Conservation (phyloP, 2,113 vertebrate species). For the Brachyhypopomus gauderio region DNA sequence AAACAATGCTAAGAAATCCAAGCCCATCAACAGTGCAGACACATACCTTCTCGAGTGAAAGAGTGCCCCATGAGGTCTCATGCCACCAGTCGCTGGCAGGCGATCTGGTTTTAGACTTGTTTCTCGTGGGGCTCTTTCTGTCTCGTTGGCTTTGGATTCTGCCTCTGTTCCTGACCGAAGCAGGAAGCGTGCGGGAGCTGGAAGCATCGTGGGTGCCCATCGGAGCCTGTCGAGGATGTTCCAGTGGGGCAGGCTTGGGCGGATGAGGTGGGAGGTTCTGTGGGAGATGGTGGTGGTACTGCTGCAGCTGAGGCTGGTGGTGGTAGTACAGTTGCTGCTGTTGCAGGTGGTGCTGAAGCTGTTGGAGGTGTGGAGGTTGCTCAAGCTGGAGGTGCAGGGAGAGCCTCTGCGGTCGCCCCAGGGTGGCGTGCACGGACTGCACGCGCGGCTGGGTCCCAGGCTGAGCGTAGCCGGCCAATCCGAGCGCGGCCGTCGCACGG, state of each 20-base stretch:
- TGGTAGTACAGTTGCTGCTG: conserved; percentile 45
- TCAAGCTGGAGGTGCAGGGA: conserved; percentile 51
- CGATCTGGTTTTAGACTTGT: conserved; percentile 77
- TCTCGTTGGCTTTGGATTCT: conserved; percentile 79
- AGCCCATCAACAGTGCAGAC: not conserved
- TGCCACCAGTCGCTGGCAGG: conserved; percentile 68
- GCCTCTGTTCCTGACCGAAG: conserved; percentile 70
- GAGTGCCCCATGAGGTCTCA: conserved; percentile 72
- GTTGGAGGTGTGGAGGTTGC: conserved; percentile 44
- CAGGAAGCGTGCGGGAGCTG: conserved; percentile 76
- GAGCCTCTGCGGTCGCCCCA: conserved; percentile 58
- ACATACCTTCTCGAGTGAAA: conserved; percentile 67
- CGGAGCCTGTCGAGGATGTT: conserved; percentile 48
- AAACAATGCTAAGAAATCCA: not conserved
- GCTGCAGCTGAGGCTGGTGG: conserved; percentile 53
- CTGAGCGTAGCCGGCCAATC: conserved; percentile 48
- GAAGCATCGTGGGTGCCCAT: conserved; percentile 54
- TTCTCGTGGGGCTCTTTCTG: conserved; percentile 85
- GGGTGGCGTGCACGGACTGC: conserved; percentile 65
- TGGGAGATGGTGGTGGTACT: conserved; percentile 42
- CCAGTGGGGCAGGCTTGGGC: conserved; percentile 57
- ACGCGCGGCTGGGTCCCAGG: conserved; percentile 47
- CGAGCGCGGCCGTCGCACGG: conserved; percentile 24
- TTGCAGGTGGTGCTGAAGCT: conserved; percentile 46
- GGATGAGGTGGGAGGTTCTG: conserved; percentile 53